A percentile compares a stretch with the other conserved stretches of the same genome.
Evolutionary conservation across 1,140 invertebrate species (phyloP).

Genomic region (Adoxophyes honmai): DNA sequence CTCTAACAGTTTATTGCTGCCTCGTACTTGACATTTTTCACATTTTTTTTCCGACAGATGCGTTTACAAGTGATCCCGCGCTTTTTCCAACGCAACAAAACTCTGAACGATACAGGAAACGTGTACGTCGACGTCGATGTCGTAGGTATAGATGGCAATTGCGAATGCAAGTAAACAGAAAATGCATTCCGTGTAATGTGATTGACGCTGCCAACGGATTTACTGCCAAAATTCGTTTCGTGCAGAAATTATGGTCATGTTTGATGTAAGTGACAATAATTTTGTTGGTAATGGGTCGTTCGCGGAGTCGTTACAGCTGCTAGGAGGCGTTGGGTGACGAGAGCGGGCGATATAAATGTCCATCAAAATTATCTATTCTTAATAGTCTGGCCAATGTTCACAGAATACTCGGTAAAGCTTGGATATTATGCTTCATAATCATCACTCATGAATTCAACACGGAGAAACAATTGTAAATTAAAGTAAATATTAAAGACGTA

Average conservation of each 20-base stretch:
- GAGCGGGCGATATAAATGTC: not conserved
- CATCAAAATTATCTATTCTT: not conserved
- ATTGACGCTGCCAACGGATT: constrained; percentile 48
- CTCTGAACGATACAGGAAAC: constrained; percentile 1
- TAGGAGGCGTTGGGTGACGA: not conserved
- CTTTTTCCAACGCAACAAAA: not conserved
- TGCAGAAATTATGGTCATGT: constrained; percentile 37
- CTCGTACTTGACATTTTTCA: constrained; percentile 26
- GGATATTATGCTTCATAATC: too few relatives aligned
- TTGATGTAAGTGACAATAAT: constrained; percentile 38
- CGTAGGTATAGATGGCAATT: too few relatives aligned
- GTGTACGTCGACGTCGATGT: not conserved
- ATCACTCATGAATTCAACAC: too few relatives aligned
- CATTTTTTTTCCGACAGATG: constrained; percentile 18
- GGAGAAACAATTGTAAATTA: too few relatives aligned
- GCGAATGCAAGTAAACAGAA: constrained; percentile 54
- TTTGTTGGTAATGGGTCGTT: constrained; percentile 27
- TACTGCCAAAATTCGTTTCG: constrained; percentile 49
- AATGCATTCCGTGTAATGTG: constrained; percentile 42
- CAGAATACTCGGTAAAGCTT: too few relatives aligned
- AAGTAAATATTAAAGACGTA: too few relatives aligned
- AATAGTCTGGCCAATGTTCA: too few relatives aligned
- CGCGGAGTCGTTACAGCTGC: constrained; percentile 19
- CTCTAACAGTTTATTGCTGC: constrained; percentile 24
- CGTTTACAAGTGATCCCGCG: not conserved